Conservation (phyloP, 1,140 invertebrate species). For the Tetraneura akinire region DNA sequence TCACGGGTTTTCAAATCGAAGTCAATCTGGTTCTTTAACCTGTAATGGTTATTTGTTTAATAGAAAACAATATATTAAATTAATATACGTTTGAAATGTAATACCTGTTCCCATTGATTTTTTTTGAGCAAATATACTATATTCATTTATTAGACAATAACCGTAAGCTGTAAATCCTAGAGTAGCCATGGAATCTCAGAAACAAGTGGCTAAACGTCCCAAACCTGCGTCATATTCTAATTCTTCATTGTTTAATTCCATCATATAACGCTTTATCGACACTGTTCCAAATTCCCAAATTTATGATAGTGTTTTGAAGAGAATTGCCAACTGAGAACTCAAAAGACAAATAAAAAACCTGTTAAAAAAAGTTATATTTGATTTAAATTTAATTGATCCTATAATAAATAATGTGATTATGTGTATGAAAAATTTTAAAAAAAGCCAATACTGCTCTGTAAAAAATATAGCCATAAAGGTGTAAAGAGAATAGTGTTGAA, state of each 20-base stretch:
- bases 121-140: constrained; percentile 97
- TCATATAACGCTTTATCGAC: constrained; percentile 96
- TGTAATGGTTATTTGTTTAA: constrained; percentile 56
- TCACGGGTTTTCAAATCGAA: constrained; percentile 95
- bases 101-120: constrained; percentile 92
- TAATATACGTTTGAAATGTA: background rate
- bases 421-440: too few relatives aligned
- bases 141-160: constrained; percentile 98
- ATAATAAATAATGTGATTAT: too few relatives aligned
- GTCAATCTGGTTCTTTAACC: constrained; percentile 95
- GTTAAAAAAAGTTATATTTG: constrained; percentile 68
- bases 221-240: constrained; percentile 97
- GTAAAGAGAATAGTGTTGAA: too few relatives aligned
- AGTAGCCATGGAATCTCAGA: constrained; percentile 99
- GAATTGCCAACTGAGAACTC: constrained; percentile 99
- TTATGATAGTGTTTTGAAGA: constrained; percentile 98
- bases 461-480: too few relatives aligned
- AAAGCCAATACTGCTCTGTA: too few relatives aligned
- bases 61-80: background rate
- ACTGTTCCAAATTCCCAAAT: constrained; percentile 93
- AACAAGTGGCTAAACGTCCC: constrained; percentile 95
- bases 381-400: too few relatives aligned
- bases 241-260: constrained; percentile 98
- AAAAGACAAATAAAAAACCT: constrained; percentile 95
- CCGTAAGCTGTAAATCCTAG: constrained; percentile 97